A percentile compares a stretch with the other conserved stretches of the same genome.
phyloP scores from a whole-genome alignment of 30 jellyfish, hydroid and myxozoan species.

The Mastigias papua region DNA sequence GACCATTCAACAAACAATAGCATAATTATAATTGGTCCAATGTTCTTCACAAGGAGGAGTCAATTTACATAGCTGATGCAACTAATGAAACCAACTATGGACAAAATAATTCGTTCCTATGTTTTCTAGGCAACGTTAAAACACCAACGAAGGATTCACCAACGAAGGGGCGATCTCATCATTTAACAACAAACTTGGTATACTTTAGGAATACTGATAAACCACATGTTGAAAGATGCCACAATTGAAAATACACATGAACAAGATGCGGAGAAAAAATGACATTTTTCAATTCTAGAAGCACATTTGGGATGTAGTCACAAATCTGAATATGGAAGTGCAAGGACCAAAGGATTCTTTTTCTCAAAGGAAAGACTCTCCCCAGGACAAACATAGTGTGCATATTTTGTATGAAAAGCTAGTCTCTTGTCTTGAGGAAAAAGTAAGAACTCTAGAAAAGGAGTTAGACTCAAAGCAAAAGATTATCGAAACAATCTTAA shows the following conservation, averaged over 20 bases:
- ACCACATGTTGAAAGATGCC: neutral
- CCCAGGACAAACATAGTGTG: conserved; percentile 1
- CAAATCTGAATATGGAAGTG: conserved; percentile 1
- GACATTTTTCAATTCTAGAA: neutral
- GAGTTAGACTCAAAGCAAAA: conserved; percentile 14
- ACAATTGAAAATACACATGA: conserved; percentile 3
- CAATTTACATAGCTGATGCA: no score
- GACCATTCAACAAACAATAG: no score
- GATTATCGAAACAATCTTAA: conserved; percentile 19
- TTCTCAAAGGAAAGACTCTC: neutral
- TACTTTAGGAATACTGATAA: neutral
- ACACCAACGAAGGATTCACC: neutral
- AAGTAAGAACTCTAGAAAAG: neutral
- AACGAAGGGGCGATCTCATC: neutral
- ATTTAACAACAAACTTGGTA: neutral
- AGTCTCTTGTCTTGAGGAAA: conserved; percentile 14
- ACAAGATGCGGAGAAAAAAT: neutral
- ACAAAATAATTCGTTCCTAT: neutral
- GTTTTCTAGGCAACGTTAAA: neutral
- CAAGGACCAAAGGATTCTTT: conserved; percentile 19
- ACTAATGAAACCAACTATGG: no score
- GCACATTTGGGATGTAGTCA: conserved; percentile 20
- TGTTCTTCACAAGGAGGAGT: no score
- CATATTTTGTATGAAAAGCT: conserved; percentile 23
- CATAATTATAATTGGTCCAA: no score